A percentile compares a stretch with the other conserved stretches of the same genome.
Conservation (phyloP, 2,113 vertebrate genomes). For the Urocitellus parryii region DNA sequence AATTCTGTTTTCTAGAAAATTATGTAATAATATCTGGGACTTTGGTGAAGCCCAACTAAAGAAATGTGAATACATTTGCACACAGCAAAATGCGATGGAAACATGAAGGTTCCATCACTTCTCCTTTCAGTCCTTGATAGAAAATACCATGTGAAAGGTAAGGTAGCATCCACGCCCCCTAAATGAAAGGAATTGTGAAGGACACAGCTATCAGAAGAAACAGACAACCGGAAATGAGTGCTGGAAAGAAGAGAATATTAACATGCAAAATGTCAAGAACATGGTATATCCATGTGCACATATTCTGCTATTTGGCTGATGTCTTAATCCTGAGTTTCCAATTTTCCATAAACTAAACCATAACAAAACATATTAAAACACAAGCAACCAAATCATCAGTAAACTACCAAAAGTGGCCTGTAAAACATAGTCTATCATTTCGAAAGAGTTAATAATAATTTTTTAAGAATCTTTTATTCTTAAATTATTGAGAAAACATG, state of each 20-base stretch:
- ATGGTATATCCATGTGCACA: background rate
- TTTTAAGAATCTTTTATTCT: background rate
- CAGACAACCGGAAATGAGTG: background rate
- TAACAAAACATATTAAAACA: background rate
- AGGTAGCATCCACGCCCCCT: background rate
- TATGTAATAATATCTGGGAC: background rate
- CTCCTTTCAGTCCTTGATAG: background rate
- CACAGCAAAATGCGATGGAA: background rate
- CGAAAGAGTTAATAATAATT: background rate
- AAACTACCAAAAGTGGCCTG: background rate
- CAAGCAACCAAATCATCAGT: background rate
- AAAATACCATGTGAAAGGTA: conserved; percentile 2
- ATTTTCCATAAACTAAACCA: background rate
- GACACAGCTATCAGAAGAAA: background rate
- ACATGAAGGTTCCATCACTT: background rate
- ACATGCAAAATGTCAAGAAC: background rate
- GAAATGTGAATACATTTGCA: background rate
- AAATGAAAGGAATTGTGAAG: background rate
- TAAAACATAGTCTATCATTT: no score
- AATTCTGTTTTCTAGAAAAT: background rate
- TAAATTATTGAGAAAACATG: no score
- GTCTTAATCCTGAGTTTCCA: background rate
- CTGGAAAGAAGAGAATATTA: background rate
- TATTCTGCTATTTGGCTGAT: background rate
- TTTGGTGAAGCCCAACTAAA: background rate